Evolutionary conservation across 1,140 invertebrate species (phyloP).

Genomic region (Drosophila bocqueti): DNA sequence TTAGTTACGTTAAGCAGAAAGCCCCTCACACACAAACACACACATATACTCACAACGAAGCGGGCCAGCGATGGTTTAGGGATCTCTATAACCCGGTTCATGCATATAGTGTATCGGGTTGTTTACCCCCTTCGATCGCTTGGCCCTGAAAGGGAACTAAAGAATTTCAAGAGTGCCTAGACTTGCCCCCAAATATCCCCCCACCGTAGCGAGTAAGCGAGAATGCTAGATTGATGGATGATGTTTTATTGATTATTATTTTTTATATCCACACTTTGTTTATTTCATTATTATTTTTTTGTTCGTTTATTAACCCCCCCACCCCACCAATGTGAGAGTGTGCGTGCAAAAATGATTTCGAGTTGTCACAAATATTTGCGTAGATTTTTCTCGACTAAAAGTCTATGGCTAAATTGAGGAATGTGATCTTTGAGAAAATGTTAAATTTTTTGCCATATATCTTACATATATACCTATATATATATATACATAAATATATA

Average conservation of each 20-base stretch:
- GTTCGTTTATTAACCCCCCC: slow-evolving; percentile 37
- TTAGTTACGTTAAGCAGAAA: slow-evolving; percentile 48
- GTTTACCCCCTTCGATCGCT: slow-evolving; percentile 8
- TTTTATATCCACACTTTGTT: slow-evolving; percentile 55
- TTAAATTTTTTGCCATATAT: slow-evolving; percentile 80
- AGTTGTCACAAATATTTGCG: slow-evolving; percentile 75
- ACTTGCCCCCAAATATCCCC: slow-evolving; percentile 73
- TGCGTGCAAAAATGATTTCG: slow-evolving; percentile 68
- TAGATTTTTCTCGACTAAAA: slow-evolving; percentile 84
- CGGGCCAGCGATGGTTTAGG: slow-evolving; percentile 18
- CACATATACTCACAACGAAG: slow-evolving; percentile 49
- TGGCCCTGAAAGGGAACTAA: slow-evolving; percentile 57
- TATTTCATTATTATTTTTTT: slow-evolving; percentile 47
- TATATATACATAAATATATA: slow-evolving; percentile 65
- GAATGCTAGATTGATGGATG: slow-evolving; percentile 16
- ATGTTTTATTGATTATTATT: slow-evolving; percentile 38
- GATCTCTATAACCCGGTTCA: neutral
- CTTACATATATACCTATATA: slow-evolving; percentile 40
- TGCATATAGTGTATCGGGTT: neutral
- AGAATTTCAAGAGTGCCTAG: slow-evolving; percentile 79
- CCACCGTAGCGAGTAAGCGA: slow-evolving; percentile 76
- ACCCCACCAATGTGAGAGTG: slow-evolving; percentile 40
- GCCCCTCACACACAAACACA: slow-evolving; percentile 20
- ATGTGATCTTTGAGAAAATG: slow-evolving; percentile 71
- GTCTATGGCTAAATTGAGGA: slow-evolving; percentile 81